Evolutionary conservation across 2,888 invertebrate species (phyloP), one percentile per base, ranked within the genome.

Genomic region (Harpalus rubripes): DNA sequence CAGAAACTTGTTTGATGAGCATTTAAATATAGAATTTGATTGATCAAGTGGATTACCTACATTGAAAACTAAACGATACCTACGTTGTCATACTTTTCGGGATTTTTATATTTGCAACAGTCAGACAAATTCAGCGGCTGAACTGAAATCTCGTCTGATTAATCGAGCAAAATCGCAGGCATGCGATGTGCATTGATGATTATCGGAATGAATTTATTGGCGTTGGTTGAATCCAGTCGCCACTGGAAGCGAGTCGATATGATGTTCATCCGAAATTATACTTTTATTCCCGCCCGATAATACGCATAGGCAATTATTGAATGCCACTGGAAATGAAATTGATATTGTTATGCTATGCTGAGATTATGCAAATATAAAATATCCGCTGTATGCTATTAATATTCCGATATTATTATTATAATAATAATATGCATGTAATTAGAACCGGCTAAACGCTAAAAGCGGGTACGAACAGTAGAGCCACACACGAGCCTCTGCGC

Each of bases 161-260:
- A 78, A 78, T 78, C 78, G 56, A 32, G 16, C 52, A 22, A 16
- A 78, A 56, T 56, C 78, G 26, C 56, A 7, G 39, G 58, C 78
- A 74, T 16, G 18, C 74, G 74, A 74, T 74, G 74, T 44, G 74
- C 58, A 81, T n/a, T 22, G 81, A 81, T 81, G 81, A 68, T 81
- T 81, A 81, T 81, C 81, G 52, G 65, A 63, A 63, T 81, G 68
- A 65, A 81, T 81, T 81, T 81, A 81, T 81, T 65, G 81, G 65
- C 44, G 58, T 65, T 65, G 68, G 68, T 32, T 68, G 68, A n/a
- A 68, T 68, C 68, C 39, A 68, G 68, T 39, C 32, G 26, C 68
- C 68, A 32, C 68, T 68, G 68, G 68, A 68, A 68, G 6, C 68
- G n/a, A 68, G 68, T 15, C 32, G 68, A 68, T 68, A 68, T 68